A percentile compares a stretch with the other conserved stretches of the same genome.
phyloP scores from a whole-genome alignment of 1,140 invertebrate species.

The Lepeophtheirus salmonis region DNA sequence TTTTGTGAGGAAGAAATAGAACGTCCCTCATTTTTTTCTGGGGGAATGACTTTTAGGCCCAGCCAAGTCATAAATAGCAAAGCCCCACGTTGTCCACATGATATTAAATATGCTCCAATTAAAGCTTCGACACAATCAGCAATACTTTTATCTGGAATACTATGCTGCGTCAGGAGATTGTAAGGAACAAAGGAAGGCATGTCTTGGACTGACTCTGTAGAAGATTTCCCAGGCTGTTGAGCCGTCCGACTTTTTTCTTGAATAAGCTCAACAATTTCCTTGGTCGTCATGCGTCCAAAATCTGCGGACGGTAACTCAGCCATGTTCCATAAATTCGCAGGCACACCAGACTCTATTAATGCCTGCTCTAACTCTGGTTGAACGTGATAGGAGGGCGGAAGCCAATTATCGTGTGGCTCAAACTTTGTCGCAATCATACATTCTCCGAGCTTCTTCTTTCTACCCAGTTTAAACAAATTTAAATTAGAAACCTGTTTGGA shows the following conservation, averaged over 20 bases:
- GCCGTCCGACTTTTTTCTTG: conserved; percentile 27
- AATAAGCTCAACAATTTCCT: conserved; percentile 43
- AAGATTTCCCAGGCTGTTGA: conserved; percentile 22
- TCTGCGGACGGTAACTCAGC: conserved; percentile 41
- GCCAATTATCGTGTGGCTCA: conserved; percentile 96
- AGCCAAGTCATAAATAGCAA: conserved; percentile 95
- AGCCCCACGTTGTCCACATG: conserved; percentile 78
- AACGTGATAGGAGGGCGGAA: conserved; percentile 82
- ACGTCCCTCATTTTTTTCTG: too few species aligned
- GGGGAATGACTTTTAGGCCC: conserved; percentile 65
- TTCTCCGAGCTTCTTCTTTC: conserved; percentile 66
- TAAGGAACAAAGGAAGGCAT: conserved; percentile 66
- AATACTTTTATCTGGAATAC: conserved; percentile 94
- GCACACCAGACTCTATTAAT: conserved; percentile 50
- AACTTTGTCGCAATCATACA: conserved; percentile 97
- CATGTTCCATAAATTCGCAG: conserved; percentile 49
- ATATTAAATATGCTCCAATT: conserved; percentile 87
- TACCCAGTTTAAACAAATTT: conserved; percentile 84
- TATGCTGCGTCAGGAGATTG: conserved; percentile 90
- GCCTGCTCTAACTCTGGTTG: conserved; percentile 58
- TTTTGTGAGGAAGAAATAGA: too few species aligned
- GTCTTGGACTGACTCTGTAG: conserved; percentile 32
- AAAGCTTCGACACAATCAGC: conserved; percentile 96
- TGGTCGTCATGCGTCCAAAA: conserved; percentile 25
- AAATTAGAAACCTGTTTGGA: conserved; percentile 86